Evolutionary conservation across 92 coral and sea anemone species (phyloP).

Genomic region (Phymanthus crucifer): DNA sequence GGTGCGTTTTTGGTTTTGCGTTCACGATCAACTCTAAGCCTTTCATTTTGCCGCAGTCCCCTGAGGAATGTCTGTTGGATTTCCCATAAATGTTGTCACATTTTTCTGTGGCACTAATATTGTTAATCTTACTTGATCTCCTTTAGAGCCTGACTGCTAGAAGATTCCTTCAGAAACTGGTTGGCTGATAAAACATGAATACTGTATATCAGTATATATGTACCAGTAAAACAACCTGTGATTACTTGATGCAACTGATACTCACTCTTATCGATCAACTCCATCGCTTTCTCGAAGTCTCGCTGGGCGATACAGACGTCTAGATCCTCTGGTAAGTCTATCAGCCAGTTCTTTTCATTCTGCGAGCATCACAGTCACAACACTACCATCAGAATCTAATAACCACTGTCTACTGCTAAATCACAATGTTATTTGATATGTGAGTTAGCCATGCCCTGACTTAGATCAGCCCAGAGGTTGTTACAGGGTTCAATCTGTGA

Average conservation of each 20-base stretch:
- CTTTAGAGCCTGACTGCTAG: conserved; percentile 81
- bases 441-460: too few relatives aligned
- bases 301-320: conserved; percentile 97
- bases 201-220: not conserved
- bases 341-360: conserved; percentile 80
- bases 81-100: too few relatives aligned
- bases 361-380: conserved; percentile 6
- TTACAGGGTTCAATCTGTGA: too few relatives aligned
- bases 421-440: too few relatives aligned
- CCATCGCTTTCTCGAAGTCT: conserved; percentile 97
- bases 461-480: too few relatives aligned
- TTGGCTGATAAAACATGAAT: conserved; percentile 53
- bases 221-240: too few relatives aligned
- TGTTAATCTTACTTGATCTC: conserved; percentile 83
- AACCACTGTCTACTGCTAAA: too few relatives aligned
- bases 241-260: not conserved
- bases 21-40: too few relatives aligned
- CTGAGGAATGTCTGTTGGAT: too few relatives aligned
- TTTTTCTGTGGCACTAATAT: too few relatives aligned
- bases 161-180: conserved; percentile 81
- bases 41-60: too few relatives aligned
- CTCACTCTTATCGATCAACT: conserved; percentile 86
- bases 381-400: not conserved
- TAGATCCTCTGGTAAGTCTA: conserved; percentile 92
- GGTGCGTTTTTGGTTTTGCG: too few relatives aligned